Conservation (phyloP, 2,113 vertebrate species). For the Lanius collurio region DNA sequence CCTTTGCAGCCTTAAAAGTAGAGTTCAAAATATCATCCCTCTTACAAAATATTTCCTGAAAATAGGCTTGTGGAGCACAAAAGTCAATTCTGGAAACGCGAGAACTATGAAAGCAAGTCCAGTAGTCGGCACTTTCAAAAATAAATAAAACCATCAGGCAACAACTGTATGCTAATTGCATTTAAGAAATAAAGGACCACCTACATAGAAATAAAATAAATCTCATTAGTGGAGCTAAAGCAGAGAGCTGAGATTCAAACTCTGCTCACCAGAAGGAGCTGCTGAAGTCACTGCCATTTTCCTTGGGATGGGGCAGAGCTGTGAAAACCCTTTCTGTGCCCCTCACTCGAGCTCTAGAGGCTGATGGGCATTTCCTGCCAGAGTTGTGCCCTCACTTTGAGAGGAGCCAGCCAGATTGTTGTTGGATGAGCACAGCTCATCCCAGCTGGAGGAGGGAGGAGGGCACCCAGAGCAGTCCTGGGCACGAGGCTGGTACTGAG, state of each 20-base stretch:
- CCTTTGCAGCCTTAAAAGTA: slow-evolving; percentile 33
- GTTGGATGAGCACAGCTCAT: background rate
- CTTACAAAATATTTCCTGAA: slow-evolving; percentile 62
- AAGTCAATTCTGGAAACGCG: slow-evolving; percentile 43
- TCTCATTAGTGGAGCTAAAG: slow-evolving; percentile 14
- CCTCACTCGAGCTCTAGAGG: fast-evolving
- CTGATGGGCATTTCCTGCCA: background rate
- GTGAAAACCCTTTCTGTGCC: background rate
- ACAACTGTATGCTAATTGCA: slow-evolving; percentile 54
- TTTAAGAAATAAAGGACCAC: slow-evolving; percentile 43
- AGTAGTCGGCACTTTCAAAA: slow-evolving; percentile 51
- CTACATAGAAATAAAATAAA: slow-evolving; percentile 32
- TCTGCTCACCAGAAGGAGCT: background rate
- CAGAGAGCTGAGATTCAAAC: background rate
- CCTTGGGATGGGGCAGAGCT: background rate
- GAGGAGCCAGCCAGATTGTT: background rate
- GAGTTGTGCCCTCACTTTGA: fast-evolving
- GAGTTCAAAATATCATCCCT: slow-evolving; percentile 28
- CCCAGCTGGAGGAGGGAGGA: background rate
- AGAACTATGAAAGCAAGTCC: slow-evolving; percentile 54
- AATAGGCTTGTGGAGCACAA: slow-evolving; percentile 37
- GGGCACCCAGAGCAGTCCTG: background rate
- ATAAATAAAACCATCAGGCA: slow-evolving; percentile 60
- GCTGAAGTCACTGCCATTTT: background rate
- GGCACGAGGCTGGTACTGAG: background rate